Evolutionary conservation across 2,888 invertebrate genomes (phyloP), one percentile per base, ranked within the genome.

Genomic region (Griposia aprilina): DNA sequence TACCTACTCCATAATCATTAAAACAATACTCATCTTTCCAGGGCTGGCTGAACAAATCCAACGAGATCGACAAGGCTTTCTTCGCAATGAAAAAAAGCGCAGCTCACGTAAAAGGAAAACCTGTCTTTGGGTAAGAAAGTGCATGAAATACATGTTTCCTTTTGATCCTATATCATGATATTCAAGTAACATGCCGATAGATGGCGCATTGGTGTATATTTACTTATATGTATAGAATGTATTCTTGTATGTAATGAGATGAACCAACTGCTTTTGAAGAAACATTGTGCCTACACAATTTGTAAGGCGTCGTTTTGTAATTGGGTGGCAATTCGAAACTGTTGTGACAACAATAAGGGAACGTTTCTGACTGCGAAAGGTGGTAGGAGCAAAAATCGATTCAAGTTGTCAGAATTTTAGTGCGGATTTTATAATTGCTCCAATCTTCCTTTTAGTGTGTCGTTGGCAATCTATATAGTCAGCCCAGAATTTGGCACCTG

Each of bases 11-110:
- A 59, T 59, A 36, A 62, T 62, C 1, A 66, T 60, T 30, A 52
- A 68, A 63, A n/a, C 1, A 7, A 30, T 2, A 52, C 50, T 50
- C 23, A 11, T 59, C 0, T 41, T 78, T 77, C 2, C 90, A 97
- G 97, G 97, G 96, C 23, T 97, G 97, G 96, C 82, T 93, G 90
- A 97, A 95, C 78, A 95, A 96, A 76, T 97, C 97, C 0, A 96
- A 90, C 10, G 96, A 97, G 87, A 94, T 98, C 13, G 98, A 98
- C 92, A 97, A 94, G 70, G 94, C 96, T 0, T 98, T 98, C 93
- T 98, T 98, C 90, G 94, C 96, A 8, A 95, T 94, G 91, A 95
- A 97, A 76, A 95, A 95, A 80, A 95, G 96, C 74, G 94, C 96
- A 0, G 95, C 97, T 1, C 97, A 97, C 76, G 95, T 96, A 1